Conservation (phyloP, 1,140 invertebrate species). For the Acromyrmex echinatior region DNA sequence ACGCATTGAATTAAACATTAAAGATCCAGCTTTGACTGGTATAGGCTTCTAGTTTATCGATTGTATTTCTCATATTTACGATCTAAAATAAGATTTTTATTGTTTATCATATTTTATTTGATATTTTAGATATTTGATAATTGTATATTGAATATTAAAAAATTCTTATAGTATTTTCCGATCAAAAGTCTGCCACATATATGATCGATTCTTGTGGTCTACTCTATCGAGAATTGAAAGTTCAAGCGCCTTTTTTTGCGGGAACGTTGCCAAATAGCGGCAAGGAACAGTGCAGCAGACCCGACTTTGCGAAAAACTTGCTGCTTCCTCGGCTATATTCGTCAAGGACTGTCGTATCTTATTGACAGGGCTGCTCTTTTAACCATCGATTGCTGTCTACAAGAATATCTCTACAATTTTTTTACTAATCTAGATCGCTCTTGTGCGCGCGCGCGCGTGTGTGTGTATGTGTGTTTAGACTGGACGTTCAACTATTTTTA, state of each 20-base stretch:
- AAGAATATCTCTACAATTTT: conserved; percentile 18
- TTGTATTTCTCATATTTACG: too few species aligned
- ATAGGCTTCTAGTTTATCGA: too few species aligned
- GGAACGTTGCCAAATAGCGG: conserved; percentile 68
- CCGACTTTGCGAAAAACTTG: conserved; percentile 60
- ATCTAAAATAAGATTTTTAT: too few species aligned
- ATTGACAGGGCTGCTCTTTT: conserved; percentile 30
- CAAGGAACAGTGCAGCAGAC: not conserved
- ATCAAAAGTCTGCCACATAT: conserved; percentile 7
- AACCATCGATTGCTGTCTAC: not conserved
- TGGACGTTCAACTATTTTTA: conserved; percentile 22
- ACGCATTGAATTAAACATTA: too few species aligned
- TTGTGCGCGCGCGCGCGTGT: not conserved
- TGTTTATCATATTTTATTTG: not conserved
- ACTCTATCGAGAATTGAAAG: conserved; percentile 20
- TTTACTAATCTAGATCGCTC: not conserved
- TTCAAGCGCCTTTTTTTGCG: conserved; percentile 15
- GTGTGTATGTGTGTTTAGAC: too few species aligned
- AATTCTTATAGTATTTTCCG: not conserved
- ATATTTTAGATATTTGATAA: not conserved
- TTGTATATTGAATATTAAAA: not conserved
- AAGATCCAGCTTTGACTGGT: too few species aligned
- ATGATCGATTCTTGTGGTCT: conserved; percentile 14
- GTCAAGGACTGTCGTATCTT: conserved; percentile 61
- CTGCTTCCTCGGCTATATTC: conserved; percentile 51